Conservation (phyloP, 2,797 vertebrate species). For the Austrolebias charrua region DNA sequence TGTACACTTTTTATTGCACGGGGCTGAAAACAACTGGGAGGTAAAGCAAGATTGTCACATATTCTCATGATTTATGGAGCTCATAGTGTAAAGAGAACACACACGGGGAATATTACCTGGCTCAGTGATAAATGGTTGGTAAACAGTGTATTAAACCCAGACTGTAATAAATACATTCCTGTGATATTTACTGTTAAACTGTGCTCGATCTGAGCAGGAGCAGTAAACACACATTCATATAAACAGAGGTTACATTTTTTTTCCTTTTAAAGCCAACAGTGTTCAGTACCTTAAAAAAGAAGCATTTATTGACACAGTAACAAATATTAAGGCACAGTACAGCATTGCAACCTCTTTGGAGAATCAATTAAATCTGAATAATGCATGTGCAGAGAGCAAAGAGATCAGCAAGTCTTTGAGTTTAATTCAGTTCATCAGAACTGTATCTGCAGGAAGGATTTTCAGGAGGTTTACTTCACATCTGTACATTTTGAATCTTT, state of each 20-base stretch:
- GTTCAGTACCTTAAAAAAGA: not conserved
- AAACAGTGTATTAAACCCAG: conserved; percentile 27
- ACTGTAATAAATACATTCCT: conserved; percentile 24
- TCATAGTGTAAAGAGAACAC: conserved; percentile 1
- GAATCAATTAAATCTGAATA: not conserved
- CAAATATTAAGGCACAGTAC: not conserved
- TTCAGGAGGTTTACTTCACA: not conserved
- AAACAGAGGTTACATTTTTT: not conserved
- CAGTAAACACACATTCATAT: conserved; percentile 3
- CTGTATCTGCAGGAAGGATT: not conserved
- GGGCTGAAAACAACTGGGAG: conserved; percentile 9
- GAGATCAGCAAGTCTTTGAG: not conserved
- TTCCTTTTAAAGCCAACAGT: too few species aligned
- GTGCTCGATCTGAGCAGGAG: conserved; percentile 12
- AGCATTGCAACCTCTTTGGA: not conserved
- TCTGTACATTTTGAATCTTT: too few species aligned
- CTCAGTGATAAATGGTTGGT: conserved; percentile 22
- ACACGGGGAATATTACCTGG: conserved; percentile 12
- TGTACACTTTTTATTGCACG: conserved; percentile 7
- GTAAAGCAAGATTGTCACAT: conserved; percentile 4
- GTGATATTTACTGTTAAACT: conserved; percentile 17
- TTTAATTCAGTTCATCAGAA: not conserved
- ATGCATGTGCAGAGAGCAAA: not conserved
- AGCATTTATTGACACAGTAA: not conserved
- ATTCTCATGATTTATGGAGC: conserved; percentile 30